Evolutionary conservation across 2,113 vertebrate species (phyloP).

Genomic region (Myotis davidii): DNA sequence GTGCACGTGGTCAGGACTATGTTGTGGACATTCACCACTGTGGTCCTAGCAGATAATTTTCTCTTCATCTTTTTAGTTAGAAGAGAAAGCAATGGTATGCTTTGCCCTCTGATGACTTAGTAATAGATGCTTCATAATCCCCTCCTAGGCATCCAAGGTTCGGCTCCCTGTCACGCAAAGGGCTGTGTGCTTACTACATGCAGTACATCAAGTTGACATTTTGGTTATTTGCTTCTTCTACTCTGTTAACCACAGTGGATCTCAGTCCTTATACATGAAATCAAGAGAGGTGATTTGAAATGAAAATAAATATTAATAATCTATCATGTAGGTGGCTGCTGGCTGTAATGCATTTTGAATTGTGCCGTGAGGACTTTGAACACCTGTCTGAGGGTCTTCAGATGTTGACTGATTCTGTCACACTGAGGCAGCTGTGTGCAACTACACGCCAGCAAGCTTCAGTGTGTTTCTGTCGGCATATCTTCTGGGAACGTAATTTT

Average conservation of each 20-base stretch:
- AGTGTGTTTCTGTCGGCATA: neutral
- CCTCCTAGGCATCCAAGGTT: neutral
- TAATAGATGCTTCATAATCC: neutral
- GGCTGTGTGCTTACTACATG: neutral
- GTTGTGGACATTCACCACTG: neutral
- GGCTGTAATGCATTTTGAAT: neutral
- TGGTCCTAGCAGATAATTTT: neutral
- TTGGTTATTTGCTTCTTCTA: neutral
- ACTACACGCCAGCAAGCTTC: neutral
- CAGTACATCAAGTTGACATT: neutral
- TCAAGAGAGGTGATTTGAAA: slow-evolving; percentile 30
- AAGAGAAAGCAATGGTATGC: neutral
- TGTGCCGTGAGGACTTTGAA: neutral
- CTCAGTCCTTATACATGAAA: neutral
- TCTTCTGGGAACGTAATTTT: neutral
- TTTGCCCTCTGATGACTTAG: neutral
- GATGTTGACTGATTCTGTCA: neutral
- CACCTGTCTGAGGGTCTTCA: neutral
- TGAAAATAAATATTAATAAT: slow-evolving; percentile 20
- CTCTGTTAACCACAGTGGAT: neutral
- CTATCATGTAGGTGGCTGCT: neutral
- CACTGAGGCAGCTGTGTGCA: neutral
- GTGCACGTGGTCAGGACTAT: neutral
- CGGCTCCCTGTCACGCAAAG: neutral
- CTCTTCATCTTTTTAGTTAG: neutral